Evolutionary conservation across 2,797 vertebrate species (phyloP), one percentile per base, ranked within the genome.

Genomic region (Hozukius guyotensis): DNA sequence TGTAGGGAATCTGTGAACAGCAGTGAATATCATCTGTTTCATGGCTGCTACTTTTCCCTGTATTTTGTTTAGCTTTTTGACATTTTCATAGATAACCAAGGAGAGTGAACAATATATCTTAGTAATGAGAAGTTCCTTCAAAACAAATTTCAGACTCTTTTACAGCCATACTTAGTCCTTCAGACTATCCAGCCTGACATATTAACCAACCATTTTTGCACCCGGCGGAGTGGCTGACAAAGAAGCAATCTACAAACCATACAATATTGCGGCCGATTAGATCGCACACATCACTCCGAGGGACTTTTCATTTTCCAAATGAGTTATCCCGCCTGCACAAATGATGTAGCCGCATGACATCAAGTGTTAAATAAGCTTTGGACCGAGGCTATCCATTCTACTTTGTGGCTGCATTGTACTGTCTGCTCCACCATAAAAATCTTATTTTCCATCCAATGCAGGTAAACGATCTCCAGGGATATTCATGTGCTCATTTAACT

Each of bases 231-330:
- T 82, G 88, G 49, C 85, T 75, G 88, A 89, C 87, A 89, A 46
- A 73, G 87, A 84, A 85, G 81, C 86, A 87, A 93, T 95, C 86
- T 78, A 63, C 87, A 80, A 86, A 87, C 86, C 87, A 68, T 83
- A 87, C 83, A 79, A 80, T 87, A 89, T 61, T 68, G 73, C 70
- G 46, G 86, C 82, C 62, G 87, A 94, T 94, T 94, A 94, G 88
- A 93, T 90, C 84, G 74, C 73, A 73, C 83, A 84, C 83, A 88
- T 93, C 87, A 90, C 87, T 93, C 88, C 84, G 9, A 89, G 87
- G 88, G 93, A 92, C 92, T 95, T 94, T 93, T 93, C 92, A 94
- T 95, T 96, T 96, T 95, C 93, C 94, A 93, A 93, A 93, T 88
- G 93, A 94, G 88, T 95, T 95, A 84, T 92, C 90, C 92, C 92